Evolutionary conservation across 2,888 invertebrate species (phyloP), one percentile per base, ranked within the genome.

Genomic region (Pherbina coryleti): DNA sequence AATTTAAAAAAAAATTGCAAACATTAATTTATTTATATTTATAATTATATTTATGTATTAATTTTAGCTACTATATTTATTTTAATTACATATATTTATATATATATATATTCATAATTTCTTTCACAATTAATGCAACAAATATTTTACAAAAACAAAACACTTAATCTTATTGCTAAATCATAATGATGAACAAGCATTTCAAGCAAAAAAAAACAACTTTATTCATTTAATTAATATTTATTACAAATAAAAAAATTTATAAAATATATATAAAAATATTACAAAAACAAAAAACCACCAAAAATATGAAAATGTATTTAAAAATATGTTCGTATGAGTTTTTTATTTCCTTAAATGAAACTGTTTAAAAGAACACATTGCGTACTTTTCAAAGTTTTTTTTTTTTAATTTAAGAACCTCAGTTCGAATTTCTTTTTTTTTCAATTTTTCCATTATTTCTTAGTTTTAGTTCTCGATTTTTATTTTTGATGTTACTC

Each of bases 311-410:
- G 85, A 87, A 86, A 87, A 87, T 87, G 87, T 87, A 86, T 86
- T 87, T 85, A 83, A 86, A 87, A 87, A 86, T 86, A 86, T 84
- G 85, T 83, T 81, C 84, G 86, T 87, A 87, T 87, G 87, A 86
- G 87, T 87, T 87, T 86, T 87, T 86, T 75, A 75, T 66, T 75
- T 75, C 55, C 22, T 67, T 75, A 67, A 17, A 57, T 25, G 22
- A 75, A 67, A 28, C 55, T n/a, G 34, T 51, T 49, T 34, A 31
- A 67, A 67, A 67, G 22, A 67, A 34, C 5, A 55, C 28, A 28
- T 71, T 71, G 71, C 31, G 53, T 28, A 51, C 31, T 71, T 71
- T 71, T 51, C 31, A 17, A 25, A 44, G 31, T 55, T 55, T 72
- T 72, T n/a, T n/a, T 14, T 53, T 55, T 22, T n/a, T n/a, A n/a